Evolutionary conservation across 2,888 invertebrate genomes (phyloP).

Genomic region (Leucozona laternaria): DNA sequence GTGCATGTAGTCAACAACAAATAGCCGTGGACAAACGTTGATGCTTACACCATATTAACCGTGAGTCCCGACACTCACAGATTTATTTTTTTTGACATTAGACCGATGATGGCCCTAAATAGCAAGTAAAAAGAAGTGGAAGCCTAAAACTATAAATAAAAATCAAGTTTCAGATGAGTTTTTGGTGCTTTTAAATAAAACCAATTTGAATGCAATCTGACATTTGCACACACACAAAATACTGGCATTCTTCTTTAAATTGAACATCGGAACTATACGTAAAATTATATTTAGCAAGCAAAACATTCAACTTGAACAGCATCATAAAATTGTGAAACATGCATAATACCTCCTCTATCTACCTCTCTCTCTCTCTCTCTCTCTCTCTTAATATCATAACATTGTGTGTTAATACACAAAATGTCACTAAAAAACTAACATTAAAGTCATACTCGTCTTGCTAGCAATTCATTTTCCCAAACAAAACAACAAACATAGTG

Average conservation of each 20-base stretch:
- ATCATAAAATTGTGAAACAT: conserved; percentile 37
- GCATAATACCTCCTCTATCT: neutral
- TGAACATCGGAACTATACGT: neutral
- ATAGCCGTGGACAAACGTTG: too few relatives aligned
- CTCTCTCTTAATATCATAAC: neutral
- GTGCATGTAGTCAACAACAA: too few relatives aligned
- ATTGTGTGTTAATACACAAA: conserved; percentile 35
- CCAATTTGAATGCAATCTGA: neutral
- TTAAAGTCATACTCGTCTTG: conserved; percentile 53
- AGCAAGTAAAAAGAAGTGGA: too few relatives aligned
- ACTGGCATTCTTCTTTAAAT: neutral
- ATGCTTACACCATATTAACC: too few relatives aligned
- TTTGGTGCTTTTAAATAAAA: neutral
- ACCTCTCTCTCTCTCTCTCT: too few relatives aligned
- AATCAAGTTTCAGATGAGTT: neutral
- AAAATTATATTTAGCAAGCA: neutral
- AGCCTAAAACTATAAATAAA: too few relatives aligned
- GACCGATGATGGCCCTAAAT: too few relatives aligned
- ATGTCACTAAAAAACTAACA: conserved; percentile 53
- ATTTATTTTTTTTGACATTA: too few relatives aligned
- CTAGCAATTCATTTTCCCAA: conserved; percentile 53
- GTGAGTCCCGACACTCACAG: too few relatives aligned
- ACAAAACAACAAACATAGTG: conserved; percentile 55
- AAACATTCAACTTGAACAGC: conserved; percentile 4
- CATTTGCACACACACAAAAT: neutral